A percentile compares a stretch with the other conserved stretches of the same genome.
Evolutionary conservation across 1,140 invertebrate genomes (phyloP).

Genomic region (Brachionus angularis): DNA sequence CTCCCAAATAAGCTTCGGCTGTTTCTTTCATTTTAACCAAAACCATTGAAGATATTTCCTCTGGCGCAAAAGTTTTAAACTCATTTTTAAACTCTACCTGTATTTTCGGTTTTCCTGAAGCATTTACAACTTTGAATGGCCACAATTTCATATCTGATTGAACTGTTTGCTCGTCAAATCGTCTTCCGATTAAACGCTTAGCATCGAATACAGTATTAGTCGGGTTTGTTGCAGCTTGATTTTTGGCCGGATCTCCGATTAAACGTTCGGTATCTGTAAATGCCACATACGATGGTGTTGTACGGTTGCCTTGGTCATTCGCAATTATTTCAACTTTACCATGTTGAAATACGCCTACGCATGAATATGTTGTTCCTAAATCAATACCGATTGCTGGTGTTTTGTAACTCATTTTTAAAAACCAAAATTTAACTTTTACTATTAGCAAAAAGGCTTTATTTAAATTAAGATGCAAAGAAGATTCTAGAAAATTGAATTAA

Average conservation of each 20-base stretch:
- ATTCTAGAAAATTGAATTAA: no score
- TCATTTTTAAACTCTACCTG: constrained; percentile 77
- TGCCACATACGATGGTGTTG: constrained; percentile 92
- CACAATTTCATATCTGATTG: constrained; percentile 90
- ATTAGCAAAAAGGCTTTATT: no score
- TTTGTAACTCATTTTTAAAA: constrained; percentile 33
- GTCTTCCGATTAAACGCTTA: constrained; percentile 80
- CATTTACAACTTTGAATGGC: constrained; percentile 64
- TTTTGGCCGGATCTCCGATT: constrained; percentile 93
- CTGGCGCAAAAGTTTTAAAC: constrained; percentile 79
- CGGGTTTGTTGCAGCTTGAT: constrained; percentile 79
- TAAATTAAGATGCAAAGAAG: no score
- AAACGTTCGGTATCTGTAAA: constrained; percentile 94
- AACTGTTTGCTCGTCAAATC: constrained; percentile 80
- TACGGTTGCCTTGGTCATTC: constrained; percentile 93
- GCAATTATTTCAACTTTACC: constrained; percentile 96
- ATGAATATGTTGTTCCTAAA: constrained; percentile 44
- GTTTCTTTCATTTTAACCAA: constrained; percentile 84
- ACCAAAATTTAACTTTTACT: no score
- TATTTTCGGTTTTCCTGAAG: constrained; percentile 67
- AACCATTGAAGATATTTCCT: constrained; percentile 82
- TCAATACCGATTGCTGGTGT: constrained; percentile 42
- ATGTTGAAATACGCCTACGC: constrained; percentile 63
- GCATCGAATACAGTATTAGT: constrained; percentile 68
- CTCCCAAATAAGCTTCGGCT: constrained; percentile 91